Evolutionary conservation across 2,797 vertebrate genomes (phyloP).

Genomic region (Anas bernieri): DNA sequence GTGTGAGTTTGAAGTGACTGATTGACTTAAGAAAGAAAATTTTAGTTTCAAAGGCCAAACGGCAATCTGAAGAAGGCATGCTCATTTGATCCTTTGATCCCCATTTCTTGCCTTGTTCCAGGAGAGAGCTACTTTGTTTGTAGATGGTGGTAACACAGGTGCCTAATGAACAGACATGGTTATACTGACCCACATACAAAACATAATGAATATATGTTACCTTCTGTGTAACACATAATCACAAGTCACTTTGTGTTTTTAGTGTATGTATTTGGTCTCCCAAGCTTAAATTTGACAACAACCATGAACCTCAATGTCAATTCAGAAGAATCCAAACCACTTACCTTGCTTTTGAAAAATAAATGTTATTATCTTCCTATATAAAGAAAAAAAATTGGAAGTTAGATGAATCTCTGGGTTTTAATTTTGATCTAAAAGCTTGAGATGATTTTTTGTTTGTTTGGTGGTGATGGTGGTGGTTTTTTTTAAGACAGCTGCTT

Average conservation of each 20-base stretch:
- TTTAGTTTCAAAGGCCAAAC: neutral
- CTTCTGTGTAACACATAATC: neutral
- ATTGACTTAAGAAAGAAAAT: neutral
- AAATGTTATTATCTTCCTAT: neutral
- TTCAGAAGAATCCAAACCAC: neutral
- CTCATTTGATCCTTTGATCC: neutral
- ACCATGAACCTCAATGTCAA: neutral
- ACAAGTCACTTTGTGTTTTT: neutral
- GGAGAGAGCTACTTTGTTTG: neutral
- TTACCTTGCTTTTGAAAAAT: neutral
- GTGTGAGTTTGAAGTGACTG: neutral
- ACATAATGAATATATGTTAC: neutral
- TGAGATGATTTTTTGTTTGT: neutral
- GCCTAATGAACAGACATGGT: neutral
- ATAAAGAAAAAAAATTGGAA: neutral
- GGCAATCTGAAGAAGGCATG: neutral
- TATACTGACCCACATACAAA: neutral
- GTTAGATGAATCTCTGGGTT: neutral
- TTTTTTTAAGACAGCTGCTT: neutral
- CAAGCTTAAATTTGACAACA: neutral
- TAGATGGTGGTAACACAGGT: neutral
- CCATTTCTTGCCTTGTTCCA: neutral
- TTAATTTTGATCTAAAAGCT: neutral
- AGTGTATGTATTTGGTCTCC: neutral
- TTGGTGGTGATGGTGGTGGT: too few relatives aligned